A percentile compares a stretch with the other conserved stretches of the same genome.
Evolutionary conservation across 2,797 vertebrate genomes (phyloP).

Genomic region (Sparidentex hasta): DNA sequence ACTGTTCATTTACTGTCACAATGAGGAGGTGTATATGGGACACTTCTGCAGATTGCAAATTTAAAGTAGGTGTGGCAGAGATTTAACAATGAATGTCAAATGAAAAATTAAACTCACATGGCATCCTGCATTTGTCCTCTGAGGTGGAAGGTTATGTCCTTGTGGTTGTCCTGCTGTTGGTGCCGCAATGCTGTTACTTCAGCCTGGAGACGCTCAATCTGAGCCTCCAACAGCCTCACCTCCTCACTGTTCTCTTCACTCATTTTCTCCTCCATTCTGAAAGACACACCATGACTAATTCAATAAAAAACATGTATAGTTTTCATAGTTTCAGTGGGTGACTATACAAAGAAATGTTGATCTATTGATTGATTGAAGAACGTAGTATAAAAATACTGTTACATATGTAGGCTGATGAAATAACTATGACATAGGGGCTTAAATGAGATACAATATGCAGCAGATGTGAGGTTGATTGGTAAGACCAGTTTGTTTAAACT

Average conservation of each 20-base stretch:
- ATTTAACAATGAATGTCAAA: background rate
- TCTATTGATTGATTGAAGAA: no score
- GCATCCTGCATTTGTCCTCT: constrained; percentile 73
- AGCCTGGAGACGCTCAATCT: constrained; percentile 82
- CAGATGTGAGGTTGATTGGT: background rate
- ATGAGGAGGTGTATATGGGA: background rate
- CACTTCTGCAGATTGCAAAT: background rate
- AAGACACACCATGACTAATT: background rate
- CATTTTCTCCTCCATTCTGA: constrained; percentile 41
- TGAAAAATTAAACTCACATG: constrained; percentile 74
- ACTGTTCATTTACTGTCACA: background rate
- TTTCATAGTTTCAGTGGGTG: no score
- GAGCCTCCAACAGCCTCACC: constrained; percentile 80
- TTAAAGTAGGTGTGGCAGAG: background rate
- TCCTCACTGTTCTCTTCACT: constrained; percentile 69
- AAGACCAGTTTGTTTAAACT: background rate
- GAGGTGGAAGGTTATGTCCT: constrained; percentile 68
- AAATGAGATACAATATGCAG: background rate
- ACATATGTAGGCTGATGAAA: background rate
- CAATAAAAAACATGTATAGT: no score
- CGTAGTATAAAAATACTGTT: no score
- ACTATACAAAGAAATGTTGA: background rate
- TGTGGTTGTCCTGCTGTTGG: constrained; percentile 68
- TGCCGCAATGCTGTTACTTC: constrained; percentile 82
- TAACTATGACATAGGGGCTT: background rate